Evolutionary conservation across 2,113 vertebrate genomes (phyloP).

Genomic region (Todiramphus chloris): DNA sequence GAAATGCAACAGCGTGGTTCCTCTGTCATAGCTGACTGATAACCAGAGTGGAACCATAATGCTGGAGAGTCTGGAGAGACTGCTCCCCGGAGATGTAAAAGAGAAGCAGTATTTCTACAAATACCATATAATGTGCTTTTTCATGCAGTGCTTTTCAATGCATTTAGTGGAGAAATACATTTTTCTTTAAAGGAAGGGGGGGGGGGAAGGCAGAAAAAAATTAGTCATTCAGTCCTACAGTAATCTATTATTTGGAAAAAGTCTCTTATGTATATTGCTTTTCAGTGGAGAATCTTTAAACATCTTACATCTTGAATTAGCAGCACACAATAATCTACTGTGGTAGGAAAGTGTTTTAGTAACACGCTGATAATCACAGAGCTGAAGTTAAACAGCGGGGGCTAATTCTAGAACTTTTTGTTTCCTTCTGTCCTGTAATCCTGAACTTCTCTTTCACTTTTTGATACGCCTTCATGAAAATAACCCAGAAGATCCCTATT

Average conservation of each 20-base stretch:
- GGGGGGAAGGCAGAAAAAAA: rapidly evolving
- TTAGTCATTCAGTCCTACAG: neutral
- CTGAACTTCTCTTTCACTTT: neutral
- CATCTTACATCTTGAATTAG: neutral
- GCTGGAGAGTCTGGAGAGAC: neutral
- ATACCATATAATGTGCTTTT: neutral
- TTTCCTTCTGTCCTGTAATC: neutral
- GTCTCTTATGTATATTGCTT: neutral
- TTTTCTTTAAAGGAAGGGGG: neutral
- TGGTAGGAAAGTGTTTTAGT: neutral
- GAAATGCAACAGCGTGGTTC: neutral
- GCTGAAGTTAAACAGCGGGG: neutral
- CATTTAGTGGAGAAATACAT: neutral
- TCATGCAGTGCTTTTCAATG: neutral
- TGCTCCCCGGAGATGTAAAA: neutral
- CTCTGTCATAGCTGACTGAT: neutral
- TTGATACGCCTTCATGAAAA: neutral
- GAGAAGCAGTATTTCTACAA: neutral
- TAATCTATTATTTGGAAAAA: neutral
- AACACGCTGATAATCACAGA: neutral
- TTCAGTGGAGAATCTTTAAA: neutral
- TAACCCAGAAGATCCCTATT: neutral
- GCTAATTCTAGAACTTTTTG: neutral
- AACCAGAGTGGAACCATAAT: neutral
- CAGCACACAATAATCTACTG: neutral